Evolutionary conservation across 2,888 invertebrate genomes (phyloP).

Genomic region (Heterodera filipjevi): DNA sequence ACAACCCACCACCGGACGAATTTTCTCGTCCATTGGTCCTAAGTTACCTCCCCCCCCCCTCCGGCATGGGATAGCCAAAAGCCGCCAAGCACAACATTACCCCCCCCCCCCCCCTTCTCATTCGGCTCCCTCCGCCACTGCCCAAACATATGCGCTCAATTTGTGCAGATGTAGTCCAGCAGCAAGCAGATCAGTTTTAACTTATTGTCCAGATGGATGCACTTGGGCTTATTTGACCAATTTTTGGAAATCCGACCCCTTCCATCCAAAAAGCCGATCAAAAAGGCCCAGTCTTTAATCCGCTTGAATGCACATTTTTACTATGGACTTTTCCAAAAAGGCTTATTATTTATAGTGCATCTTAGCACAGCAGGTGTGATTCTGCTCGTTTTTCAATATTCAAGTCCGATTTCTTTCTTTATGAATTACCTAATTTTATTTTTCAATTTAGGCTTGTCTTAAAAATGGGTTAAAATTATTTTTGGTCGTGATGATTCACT

Average conservation of each 20-base stretch:
- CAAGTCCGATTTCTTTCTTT: too few species aligned
- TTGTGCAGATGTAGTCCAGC: conserved; percentile 2
- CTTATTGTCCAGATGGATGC: not conserved
- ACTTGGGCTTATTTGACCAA: not conserved
- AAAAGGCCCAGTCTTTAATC: not conserved
- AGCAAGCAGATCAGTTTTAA: not conserved
- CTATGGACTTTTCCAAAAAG: not conserved
- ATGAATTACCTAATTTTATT: too few species aligned
- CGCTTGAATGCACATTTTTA: not conserved
- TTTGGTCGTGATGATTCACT: not conserved
- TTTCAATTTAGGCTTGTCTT: too few species aligned
- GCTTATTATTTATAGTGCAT: not conserved
- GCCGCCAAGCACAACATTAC: not conserved
- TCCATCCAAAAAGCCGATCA: conserved; percentile 1
- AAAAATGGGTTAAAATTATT: not conserved
- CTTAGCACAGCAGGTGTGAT: too few species aligned
- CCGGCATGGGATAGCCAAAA: not conserved
- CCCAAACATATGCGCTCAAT: not conserved
- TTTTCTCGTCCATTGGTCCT: too few species aligned
- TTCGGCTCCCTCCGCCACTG: too few species aligned
- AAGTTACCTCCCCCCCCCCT: not conserved
- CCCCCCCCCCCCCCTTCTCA: not conserved
- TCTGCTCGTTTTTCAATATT: too few species aligned
- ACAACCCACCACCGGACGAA: too few species aligned
- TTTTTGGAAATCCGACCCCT: not conserved